phyloP scores from a whole-genome alignment of 2,113 vertebrate genomes.

The Pluvianellus socialis region DNA sequence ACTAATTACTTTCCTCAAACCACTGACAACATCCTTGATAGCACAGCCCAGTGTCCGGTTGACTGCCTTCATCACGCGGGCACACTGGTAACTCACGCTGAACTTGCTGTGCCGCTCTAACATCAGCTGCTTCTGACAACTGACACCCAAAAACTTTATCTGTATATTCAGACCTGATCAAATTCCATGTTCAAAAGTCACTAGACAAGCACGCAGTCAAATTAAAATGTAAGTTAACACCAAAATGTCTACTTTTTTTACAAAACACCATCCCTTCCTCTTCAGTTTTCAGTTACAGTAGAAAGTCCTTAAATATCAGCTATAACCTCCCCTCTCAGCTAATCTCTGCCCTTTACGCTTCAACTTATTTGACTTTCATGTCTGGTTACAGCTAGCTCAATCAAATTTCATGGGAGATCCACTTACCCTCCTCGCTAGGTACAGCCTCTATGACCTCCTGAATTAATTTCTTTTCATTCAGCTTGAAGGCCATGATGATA shows the following conservation, averaged over 20 bases:
- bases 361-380: background rate
- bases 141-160: background rate
- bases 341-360: background rate
- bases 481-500: slow-evolving; percentile 88
- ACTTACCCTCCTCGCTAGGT: slow-evolving; percentile 85
- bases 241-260: background rate
- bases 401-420: background rate
- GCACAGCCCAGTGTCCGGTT: background rate
- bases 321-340: background rate
- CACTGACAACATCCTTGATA: background rate
- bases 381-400: background rate
- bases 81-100: background rate
- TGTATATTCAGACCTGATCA: background rate
- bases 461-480: slow-evolving; percentile 87
- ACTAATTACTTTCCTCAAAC: background rate
- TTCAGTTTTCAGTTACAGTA: background rate
- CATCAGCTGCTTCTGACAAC: background rate
- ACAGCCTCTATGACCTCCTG: slow-evolving; percentile 88
- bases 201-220: background rate
- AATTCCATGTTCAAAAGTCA: background rate
- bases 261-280: background rate
- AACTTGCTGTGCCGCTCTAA: background rate
- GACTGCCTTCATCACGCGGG: background rate
- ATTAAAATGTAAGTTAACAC: background rate
- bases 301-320: background rate